Evolutionary conservation across 2,888 invertebrate species (phyloP), one percentile per base, ranked within the genome.

Genomic region (Cynaeus angustus): DNA sequence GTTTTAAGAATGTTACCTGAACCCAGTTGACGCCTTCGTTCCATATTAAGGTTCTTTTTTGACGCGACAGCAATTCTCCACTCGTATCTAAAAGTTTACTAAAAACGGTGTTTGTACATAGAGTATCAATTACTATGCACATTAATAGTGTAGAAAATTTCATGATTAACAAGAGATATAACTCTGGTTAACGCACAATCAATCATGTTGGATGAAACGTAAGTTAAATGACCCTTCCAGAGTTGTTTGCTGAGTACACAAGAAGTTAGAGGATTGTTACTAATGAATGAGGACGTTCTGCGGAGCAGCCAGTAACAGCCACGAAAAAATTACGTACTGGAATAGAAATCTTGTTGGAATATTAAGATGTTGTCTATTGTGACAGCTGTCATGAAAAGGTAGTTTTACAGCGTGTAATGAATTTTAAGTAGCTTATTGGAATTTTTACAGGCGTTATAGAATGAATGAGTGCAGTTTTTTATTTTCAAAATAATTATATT

Each of bases 1-100:
- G 7, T 7, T 9, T 33, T 33, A 33, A 7, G 28, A 53, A 55
- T 59, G 43, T 78, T 86, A 90, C 90, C 87, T 90, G 89, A 46
- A 89, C 86, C 84, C 89, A 86, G 56, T 89, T 89, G 3, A 88
- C 86, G 45, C 89, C 89, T 73, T 88, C 86, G 6, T 88, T 88
- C 79, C 88, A 90, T n/a, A 89, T 86, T 56, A 90, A 85, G 77
- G 87, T 88, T 67, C 90, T 84, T 75, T 85, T 87, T 69, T 88
- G 86, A 71, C 89, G 84, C 2, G 80, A 73, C 53, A 76, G 61
- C 3, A 82, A 59, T 50, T 75, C 76, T 37, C 70, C 66, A 48
- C 79, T 80, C 4, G 80, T 80, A 53, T 80, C 79, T 14, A 77
- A 43, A 48, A 78, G 59, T 53, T 21, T 21, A 4, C 21, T 21